Conservation (phyloP, 2,797 vertebrate genomes). For the Ctenosaura bakeri region DNA sequence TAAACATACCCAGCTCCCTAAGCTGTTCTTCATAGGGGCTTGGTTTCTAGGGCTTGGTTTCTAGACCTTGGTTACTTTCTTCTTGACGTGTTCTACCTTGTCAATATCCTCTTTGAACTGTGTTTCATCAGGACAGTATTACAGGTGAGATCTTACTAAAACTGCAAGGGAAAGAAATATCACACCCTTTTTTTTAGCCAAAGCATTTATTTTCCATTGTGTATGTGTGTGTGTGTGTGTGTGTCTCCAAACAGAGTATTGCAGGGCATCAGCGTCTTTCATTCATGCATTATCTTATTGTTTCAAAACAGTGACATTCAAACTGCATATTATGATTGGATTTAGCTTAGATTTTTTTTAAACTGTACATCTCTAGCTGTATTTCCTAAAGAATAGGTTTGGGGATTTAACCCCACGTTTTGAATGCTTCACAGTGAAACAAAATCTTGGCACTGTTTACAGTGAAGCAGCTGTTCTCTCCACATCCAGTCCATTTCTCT, state of each 20-base stretch:
- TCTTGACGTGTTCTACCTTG: too few species aligned
- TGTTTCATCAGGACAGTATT: too few species aligned
- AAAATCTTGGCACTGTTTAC: slow-evolving; percentile 73
- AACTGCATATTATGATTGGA: slow-evolving; percentile 34
- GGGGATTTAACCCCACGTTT: slow-evolving; percentile 69
- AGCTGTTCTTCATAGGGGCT: too few species aligned
- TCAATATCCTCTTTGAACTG: too few species aligned
- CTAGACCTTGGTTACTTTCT: too few species aligned
- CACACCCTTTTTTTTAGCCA: slow-evolving; percentile 50
- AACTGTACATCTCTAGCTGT: slow-evolving; percentile 55
- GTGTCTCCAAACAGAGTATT: slow-evolving; percentile 24
- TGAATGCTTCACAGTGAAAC: slow-evolving; percentile 72
- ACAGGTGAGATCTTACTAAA: too few species aligned
- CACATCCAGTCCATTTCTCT: slow-evolving; percentile 12
- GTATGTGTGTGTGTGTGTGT: slow-evolving; percentile 52
- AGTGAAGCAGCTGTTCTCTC: slow-evolving; percentile 72
- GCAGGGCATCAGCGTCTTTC: slow-evolving; percentile 53
- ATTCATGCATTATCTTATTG: slow-evolving; percentile 45
- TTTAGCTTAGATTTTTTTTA: background rate
- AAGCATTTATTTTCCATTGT: background rate
- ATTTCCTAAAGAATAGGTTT: slow-evolving; percentile 48
- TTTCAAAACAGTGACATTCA: slow-evolving; percentile 11
- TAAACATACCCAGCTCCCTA: too few species aligned
- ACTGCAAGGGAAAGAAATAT: slow-evolving; percentile 59
- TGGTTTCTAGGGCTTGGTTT: too few species aligned